Evolutionary conservation across 2,113 vertebrate species (phyloP).

Genomic region (Paratilapia polleni): DNA sequence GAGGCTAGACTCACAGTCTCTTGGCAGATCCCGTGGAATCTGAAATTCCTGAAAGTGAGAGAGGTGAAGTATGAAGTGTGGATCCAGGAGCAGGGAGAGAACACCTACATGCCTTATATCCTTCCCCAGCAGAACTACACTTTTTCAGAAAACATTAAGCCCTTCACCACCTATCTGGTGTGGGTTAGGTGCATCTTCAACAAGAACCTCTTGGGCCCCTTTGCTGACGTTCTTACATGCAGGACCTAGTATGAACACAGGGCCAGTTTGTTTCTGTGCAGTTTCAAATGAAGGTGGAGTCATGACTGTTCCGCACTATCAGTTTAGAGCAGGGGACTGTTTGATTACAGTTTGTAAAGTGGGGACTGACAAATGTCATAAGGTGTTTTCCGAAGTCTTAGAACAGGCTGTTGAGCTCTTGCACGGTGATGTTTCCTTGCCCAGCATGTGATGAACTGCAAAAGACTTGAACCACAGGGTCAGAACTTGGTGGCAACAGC

Average conservation of each 20-base stretch:
- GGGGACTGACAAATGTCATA: background rate
- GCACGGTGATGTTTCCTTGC: background rate
- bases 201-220: slow-evolving; percentile 94
- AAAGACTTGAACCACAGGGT: slow-evolving; percentile 16
- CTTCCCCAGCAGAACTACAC: slow-evolving; percentile 96
- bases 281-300: background rate
- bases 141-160: slow-evolving; percentile 97
- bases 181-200: slow-evolving; percentile 99
- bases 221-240: slow-evolving; percentile 94
- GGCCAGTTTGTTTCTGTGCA: background rate
- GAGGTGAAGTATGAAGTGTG: slow-evolving; percentile 98
- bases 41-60: slow-evolving; percentile 93
- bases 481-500: background rate
- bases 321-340: slow-evolving; percentile 8
- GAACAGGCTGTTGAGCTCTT: slow-evolving; percentile 1
- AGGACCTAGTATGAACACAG: slow-evolving; percentile 82
- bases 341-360: background rate
- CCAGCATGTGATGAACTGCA: background rate
- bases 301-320: slow-evolving; percentile 39
- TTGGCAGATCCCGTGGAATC: slow-evolving; percentile 98
- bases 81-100: slow-evolving; percentile 99
- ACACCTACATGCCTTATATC: slow-evolving; percentile 97
- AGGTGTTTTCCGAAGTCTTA: background rate
- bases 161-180: slow-evolving; percentile 96
- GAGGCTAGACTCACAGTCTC: slow-evolving; percentile 92